Conservation (phyloP, 2,113 vertebrate genomes). For the Hippocampus mohnikei region DNA sequence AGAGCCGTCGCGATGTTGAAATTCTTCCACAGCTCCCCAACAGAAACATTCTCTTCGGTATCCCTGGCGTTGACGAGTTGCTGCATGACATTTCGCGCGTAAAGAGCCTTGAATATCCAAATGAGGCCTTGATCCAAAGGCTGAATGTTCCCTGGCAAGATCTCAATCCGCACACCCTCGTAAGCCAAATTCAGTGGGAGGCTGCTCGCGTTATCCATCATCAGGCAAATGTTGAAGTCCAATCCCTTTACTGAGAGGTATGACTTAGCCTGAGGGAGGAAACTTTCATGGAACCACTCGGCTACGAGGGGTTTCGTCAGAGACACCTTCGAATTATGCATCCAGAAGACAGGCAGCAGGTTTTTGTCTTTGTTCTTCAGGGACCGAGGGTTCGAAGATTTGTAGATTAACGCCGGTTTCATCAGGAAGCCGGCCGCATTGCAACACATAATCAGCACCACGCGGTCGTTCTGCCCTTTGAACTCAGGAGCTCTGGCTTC, state of each 20-base stretch:
- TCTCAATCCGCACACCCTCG: not conserved
- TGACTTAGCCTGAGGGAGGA: not conserved
- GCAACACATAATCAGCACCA: not conserved
- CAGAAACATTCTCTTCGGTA: not conserved
- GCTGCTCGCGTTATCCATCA: not conserved
- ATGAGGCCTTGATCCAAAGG: not conserved
- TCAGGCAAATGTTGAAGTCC: not conserved
- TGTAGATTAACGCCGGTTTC: not conserved
- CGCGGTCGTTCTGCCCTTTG: not conserved
- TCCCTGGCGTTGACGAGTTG: not conserved
- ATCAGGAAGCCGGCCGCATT: not conserved
- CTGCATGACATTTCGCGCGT: not conserved
- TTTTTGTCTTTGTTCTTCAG: not conserved
- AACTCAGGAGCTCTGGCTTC: not conserved
- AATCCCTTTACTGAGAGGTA: not conserved
- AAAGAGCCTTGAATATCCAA: not conserved
- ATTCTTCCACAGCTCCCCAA: not conserved
- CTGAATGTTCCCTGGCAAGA: not conserved
- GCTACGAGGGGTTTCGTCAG: not conserved
- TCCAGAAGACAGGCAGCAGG: slow-evolving; percentile 1
- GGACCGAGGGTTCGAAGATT: not conserved
- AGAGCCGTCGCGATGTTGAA: not conserved
- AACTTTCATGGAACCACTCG: not conserved
- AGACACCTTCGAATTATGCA: not conserved
- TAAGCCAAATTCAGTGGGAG: not conserved